Conservation (phyloP, 2,888 invertebrate genomes). For the Caprella mutica region DNA sequence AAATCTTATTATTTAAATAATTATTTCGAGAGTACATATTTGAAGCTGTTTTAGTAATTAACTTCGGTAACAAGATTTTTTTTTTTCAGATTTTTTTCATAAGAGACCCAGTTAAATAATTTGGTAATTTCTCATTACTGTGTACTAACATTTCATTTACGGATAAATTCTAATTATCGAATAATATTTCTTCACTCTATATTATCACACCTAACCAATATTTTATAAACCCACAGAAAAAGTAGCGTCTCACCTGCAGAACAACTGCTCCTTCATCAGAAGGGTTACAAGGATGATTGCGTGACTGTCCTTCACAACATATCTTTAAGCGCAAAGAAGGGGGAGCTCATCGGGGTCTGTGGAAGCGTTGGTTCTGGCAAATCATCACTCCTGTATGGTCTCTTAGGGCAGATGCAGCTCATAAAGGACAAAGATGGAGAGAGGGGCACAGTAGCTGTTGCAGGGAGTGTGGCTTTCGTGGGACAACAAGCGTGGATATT, state of each 20-base stretch:
- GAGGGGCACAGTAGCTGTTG: slow-evolving; percentile 42
- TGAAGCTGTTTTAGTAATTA: too few relatives aligned
- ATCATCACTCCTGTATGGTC: slow-evolving; percentile 46
- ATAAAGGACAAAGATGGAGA: slow-evolving; percentile 35
- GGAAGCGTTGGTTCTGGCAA: slow-evolving; percentile 51
- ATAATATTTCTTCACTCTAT: too few relatives aligned
- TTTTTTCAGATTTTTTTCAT: too few relatives aligned
- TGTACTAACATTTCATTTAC: too few relatives aligned
- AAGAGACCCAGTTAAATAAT: too few relatives aligned
- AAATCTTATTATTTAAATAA: too few relatives aligned
- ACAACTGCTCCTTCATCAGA: neutral
- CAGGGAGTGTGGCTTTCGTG: slow-evolving; percentile 48
- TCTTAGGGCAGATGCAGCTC: slow-evolving; percentile 46
- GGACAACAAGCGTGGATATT: slow-evolving; percentile 53
- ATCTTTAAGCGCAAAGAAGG: slow-evolving; percentile 32
- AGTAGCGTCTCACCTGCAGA: neutral
- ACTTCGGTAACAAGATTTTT: too few relatives aligned
- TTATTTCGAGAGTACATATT: too few relatives aligned
- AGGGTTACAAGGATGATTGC: neutral
- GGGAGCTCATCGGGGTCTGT: slow-evolving; percentile 48
- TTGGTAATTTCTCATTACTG: too few relatives aligned
- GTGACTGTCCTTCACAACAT: neutral
- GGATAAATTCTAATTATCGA: too few relatives aligned
- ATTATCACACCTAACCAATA: too few relatives aligned
- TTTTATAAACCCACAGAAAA: too few relatives aligned